phyloP scores from a whole-genome alignment of 37 sponge, comb jelly and placozoan genomes.

The Ianthella basta region DNA sequence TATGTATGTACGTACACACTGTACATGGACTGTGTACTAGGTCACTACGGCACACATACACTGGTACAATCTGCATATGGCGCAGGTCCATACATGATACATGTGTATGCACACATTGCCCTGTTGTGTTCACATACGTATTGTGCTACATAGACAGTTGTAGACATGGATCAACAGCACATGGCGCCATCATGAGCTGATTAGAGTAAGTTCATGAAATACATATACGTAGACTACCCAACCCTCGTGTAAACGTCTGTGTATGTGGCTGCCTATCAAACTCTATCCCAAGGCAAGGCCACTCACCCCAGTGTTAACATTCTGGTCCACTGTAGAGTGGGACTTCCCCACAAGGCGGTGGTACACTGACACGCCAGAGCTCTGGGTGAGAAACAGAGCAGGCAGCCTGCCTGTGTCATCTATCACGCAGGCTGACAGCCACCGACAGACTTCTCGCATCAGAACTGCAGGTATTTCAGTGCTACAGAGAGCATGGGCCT shows the following conservation, averaged over 20 bases:
- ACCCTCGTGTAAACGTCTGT: too few species aligned
- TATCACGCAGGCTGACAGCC: not conserved
- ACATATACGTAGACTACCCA: too few species aligned
- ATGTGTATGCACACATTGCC: too few species aligned
- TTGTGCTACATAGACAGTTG: too few species aligned
- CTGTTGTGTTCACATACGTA: too few species aligned
- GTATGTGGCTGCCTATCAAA: too few species aligned
- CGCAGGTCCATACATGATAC: too few species aligned
- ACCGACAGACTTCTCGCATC: not conserved
- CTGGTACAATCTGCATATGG: not conserved
- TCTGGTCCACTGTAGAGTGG: not conserved
- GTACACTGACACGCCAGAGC: not conserved
- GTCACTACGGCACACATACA: not conserved
- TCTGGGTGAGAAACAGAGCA: constrained; percentile 17
- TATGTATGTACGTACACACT: constrained; percentile 12
- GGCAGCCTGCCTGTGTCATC: not conserved
- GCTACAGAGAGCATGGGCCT: constrained; percentile 9
- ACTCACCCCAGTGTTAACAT: not conserved
- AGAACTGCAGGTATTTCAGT: not conserved
- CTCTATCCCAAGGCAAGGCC: too few species aligned
- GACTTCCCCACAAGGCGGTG: constrained; percentile 14
- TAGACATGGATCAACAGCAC: too few species aligned
- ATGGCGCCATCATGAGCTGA: too few species aligned
- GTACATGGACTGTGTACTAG: not conserved
- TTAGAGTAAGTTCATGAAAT: too few species aligned